These are phyloP conservation scores for Morus bassanus DNA, from an alignment of 2,797 vertebrate genomes.

Conservation along the genomic window DNA sequence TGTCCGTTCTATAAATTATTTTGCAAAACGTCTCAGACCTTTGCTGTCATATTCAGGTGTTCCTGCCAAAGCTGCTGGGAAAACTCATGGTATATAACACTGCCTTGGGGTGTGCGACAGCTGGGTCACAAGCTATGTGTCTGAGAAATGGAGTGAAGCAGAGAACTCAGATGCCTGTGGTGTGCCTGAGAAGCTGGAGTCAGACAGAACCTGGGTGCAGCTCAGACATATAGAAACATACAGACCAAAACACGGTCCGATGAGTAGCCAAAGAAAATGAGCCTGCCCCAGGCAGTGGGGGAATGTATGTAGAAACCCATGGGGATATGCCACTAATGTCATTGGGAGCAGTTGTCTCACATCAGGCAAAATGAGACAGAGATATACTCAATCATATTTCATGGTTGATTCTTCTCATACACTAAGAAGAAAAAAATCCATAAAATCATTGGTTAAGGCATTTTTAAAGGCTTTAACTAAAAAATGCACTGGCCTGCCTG, in stretches of 20 bases:
- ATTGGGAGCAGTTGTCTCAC: neutral
- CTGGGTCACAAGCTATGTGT: neutral
- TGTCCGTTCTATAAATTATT: neutral
- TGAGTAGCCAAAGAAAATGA: neutral
- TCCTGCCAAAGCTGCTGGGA: neutral
- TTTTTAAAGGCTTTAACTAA: neutral
- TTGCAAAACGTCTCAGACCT: neutral
- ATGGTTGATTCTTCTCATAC: neutral
- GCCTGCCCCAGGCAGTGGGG: neutral
- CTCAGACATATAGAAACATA: neutral
- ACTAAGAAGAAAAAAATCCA: neutral
- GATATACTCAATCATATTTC: neutral
- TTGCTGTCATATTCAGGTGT: neutral
- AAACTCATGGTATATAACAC: fast-evolving
- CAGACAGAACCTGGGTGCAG: neutral
- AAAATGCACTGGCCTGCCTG: neutral
- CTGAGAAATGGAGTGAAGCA: neutral
- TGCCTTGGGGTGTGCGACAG: neutral
- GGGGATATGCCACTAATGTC: neutral
- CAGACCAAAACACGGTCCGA: neutral
- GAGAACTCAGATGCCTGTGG: neutral
- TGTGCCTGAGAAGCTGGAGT: neutral
- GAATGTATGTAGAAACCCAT: neutral
- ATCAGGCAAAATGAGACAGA: neutral
- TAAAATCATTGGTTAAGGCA: neutral